Conservation (phyloP, 2,797 vertebrate genomes). For the Gymnothorax reevesii region DNA sequence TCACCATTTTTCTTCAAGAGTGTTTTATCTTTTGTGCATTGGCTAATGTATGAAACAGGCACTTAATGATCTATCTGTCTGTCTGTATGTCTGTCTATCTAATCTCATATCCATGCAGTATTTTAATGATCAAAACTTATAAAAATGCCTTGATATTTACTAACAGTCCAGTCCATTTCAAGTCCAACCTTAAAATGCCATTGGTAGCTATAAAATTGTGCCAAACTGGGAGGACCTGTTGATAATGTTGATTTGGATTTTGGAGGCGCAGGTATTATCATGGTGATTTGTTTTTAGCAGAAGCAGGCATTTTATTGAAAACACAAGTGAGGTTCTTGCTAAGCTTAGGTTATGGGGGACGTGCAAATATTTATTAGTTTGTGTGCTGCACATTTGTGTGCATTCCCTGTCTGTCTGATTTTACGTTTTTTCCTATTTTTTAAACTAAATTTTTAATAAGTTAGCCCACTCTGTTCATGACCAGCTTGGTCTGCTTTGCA, state of each 20-base stretch:
- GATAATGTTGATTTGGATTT: constrained; percentile 29
- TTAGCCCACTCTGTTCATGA: constrained; percentile 74
- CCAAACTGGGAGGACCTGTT: constrained; percentile 47
- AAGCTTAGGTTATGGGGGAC: constrained; percentile 83
- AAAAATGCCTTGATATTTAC: background rate
- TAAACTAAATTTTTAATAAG: constrained; percentile 59
- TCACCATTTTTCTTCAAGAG: constrained; percentile 8
- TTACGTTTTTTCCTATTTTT: constrained; percentile 61
- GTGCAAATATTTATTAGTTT: constrained; percentile 93
- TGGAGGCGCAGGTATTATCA: constrained; percentile 56
- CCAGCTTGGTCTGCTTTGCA: constrained; percentile 73
- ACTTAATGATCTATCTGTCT: constrained; percentile 52
- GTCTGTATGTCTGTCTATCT: background rate
- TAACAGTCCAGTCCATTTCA: constrained; percentile 16
- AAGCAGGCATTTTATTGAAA: constrained; percentile 73
- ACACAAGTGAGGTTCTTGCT: constrained; percentile 78
- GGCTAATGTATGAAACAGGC: constrained; percentile 52
- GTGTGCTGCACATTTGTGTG: constrained; percentile 79
- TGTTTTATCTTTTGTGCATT: constrained; percentile 33
- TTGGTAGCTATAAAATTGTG: constrained; percentile 39
- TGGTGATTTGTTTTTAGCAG: constrained; percentile 40
- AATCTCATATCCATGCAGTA: constrained; percentile 5
- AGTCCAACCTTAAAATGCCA: background rate
- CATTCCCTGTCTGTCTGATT: constrained; percentile 62
- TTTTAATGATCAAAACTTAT: constrained; percentile 44